phyloP scores from a whole-genome alignment of 2,888 invertebrate genomes.

The Tricholauxania praeusta region DNA sequence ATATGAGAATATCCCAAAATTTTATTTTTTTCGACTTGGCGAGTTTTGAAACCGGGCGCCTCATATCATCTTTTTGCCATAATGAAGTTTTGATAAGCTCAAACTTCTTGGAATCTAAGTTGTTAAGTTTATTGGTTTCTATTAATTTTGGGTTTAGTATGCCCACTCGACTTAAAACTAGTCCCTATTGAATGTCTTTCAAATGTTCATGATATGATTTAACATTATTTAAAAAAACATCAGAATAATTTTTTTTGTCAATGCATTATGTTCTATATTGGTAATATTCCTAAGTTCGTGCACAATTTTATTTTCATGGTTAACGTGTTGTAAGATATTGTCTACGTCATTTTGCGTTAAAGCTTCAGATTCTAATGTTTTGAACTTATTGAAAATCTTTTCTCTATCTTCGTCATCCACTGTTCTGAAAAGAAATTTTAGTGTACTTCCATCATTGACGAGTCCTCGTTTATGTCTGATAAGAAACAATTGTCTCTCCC shows the following conservation, averaged over 20 bases:
- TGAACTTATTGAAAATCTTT: neutral
- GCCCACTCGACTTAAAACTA: neutral
- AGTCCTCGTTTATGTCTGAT: slow-evolving; percentile 4
- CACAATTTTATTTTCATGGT: slow-evolving; percentile 29
- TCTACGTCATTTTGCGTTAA: neutral
- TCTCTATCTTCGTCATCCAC: neutral
- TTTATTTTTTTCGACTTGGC: no score
- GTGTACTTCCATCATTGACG: neutral
- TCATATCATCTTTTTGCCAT: neutral
- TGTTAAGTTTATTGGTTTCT: neutral
- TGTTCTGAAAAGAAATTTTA: neutral
- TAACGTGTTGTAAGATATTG: neutral
- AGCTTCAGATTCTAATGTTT: neutral
- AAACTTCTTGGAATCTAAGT: neutral
- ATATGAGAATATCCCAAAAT: no score
- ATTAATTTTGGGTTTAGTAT: neutral
- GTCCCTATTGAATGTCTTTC: neutral
- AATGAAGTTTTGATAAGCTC: neutral
- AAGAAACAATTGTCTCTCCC: neutral
- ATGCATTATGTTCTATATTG: slow-evolving; percentile 29
- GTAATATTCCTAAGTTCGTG: slow-evolving; percentile 29
- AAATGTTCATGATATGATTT: neutral
- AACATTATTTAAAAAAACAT: slow-evolving; percentile 8
- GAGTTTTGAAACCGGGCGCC: no score
- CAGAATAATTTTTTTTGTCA: neutral